These are phyloP conservation scores for Myotis planiceps DNA, from an alignment of 2,797 vertebrate genomes.

Conservation along the genomic window DNA sequence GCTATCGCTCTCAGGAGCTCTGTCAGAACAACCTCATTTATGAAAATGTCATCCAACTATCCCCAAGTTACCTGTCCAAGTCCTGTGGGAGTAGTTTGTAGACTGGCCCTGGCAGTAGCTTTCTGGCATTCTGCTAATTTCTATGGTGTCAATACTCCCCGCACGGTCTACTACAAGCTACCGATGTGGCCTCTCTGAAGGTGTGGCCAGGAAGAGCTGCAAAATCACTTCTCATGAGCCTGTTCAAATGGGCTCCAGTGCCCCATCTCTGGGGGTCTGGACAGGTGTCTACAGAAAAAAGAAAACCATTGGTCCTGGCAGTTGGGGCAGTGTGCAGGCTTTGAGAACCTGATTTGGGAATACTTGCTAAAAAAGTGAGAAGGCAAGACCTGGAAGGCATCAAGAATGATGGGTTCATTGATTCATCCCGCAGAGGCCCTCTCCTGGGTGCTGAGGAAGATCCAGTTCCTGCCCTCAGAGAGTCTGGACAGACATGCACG, in stretches of 20 bases:
- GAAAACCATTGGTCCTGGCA: neutral
- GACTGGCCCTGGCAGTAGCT: neutral
- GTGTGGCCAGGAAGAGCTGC: neutral
- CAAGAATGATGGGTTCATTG: neutral
- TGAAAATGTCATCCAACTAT: neutral
- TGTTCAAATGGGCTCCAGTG: neutral
- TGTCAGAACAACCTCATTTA: neutral
- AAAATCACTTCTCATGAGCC: neutral
- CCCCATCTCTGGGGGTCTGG: neutral
- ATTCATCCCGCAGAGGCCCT: neutral
- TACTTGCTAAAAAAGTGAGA: neutral
- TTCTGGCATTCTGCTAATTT: neutral
- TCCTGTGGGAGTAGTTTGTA: neutral
- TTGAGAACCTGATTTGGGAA: neutral
- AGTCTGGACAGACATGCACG: neutral
- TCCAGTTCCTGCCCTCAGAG: neutral
- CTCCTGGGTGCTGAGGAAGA: neutral
- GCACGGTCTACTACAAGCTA: neutral
- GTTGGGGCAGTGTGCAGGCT: neutral
- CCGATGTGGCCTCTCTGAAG: fast-evolving
- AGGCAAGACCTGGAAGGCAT: neutral
- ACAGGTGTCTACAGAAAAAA: neutral
- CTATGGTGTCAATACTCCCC: neutral
- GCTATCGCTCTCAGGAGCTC: neutral
- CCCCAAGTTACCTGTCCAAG: neutral